Evolutionary conservation across 2,888 invertebrate species (phyloP).

Genomic region (Polia nebulosa): DNA sequence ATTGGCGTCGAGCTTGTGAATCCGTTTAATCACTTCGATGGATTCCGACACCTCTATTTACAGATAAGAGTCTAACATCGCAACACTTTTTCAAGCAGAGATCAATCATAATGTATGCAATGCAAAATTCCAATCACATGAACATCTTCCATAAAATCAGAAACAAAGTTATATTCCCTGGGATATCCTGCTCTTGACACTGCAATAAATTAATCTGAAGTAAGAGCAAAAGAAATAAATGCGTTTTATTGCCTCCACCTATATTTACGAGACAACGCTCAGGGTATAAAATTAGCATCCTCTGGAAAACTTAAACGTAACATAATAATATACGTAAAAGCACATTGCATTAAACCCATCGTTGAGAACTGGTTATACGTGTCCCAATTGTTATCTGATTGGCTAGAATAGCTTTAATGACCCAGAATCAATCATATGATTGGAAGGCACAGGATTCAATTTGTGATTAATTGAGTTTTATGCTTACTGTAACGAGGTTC

Average conservation of each 20-base stretch:
- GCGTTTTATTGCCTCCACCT: constrained; percentile 54
- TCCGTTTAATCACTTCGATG: background rate
- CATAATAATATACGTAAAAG: constrained; percentile 57
- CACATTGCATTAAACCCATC: constrained; percentile 19
- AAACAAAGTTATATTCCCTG: constrained; percentile 42
- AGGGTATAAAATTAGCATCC: constrained; percentile 62
- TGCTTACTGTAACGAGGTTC: constrained; percentile 48
- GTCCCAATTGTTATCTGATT: constrained; percentile 43
- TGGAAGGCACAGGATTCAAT: constrained; percentile 37
- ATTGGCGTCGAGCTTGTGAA: background rate
- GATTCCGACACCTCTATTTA: background rate
- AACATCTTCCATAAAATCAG: constrained; percentile 39
- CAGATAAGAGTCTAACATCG: background rate
- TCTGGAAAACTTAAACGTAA: constrained; percentile 55
- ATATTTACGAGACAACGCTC: constrained; percentile 60
- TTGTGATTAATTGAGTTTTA: constrained; percentile 48
- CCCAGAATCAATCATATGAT: constrained; percentile 49
- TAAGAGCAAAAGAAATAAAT: constrained; percentile 58
- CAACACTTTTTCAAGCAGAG: constrained; percentile 8
- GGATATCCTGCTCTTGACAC: constrained; percentile 45
- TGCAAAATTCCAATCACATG: constrained; percentile 30
- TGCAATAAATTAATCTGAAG: constrained; percentile 60
- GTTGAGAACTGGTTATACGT: constrained; percentile 41
- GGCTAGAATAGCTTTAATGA: constrained; percentile 50
- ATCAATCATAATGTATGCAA: constrained; percentile 42